phyloP scores from a whole-genome alignment of 2,797 vertebrate genomes.

The Crypturellus tataupa region DNA sequence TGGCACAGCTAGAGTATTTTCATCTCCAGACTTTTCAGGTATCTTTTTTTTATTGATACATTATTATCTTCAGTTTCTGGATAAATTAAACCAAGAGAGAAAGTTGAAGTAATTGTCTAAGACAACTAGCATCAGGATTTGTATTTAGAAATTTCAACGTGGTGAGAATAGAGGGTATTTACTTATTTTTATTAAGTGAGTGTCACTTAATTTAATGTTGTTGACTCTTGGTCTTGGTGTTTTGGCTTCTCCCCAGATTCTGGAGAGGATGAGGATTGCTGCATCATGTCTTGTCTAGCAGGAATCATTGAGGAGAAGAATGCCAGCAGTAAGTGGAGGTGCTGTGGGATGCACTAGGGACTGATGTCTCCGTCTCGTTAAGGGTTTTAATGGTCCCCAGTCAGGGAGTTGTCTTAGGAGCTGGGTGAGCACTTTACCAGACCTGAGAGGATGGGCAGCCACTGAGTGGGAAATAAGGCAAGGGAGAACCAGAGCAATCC shows the following conservation, averaged over 20 bases:
- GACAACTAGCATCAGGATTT: not conserved
- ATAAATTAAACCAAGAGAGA: not conserved
- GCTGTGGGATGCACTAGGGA: not conserved
- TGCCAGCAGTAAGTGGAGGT: not conserved
- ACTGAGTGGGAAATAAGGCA: not conserved
- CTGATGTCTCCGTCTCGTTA: not conserved
- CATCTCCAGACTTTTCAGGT: not conserved
- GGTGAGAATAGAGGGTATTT: not conserved
- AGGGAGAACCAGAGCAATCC: not conserved
- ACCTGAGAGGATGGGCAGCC: not conserved
- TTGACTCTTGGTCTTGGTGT: not conserved
- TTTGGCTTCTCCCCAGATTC: not conserved
- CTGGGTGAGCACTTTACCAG: not conserved
- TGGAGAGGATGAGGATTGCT: not conserved
- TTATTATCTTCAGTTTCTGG: not conserved
- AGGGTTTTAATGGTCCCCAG: not conserved
- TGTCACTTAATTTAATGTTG: not conserved
- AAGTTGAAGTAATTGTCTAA: not conserved
- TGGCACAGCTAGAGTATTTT: not conserved
- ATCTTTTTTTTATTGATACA: not conserved
- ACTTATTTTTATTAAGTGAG: not conserved
- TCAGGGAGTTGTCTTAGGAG: not conserved
- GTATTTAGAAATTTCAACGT: not conserved
- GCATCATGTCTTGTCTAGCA: not conserved
- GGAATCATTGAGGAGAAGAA: not conserved